Evolutionary conservation across 2,888 invertebrate genomes (phyloP).

Genomic region (Himalopsyche anomala): DNA sequence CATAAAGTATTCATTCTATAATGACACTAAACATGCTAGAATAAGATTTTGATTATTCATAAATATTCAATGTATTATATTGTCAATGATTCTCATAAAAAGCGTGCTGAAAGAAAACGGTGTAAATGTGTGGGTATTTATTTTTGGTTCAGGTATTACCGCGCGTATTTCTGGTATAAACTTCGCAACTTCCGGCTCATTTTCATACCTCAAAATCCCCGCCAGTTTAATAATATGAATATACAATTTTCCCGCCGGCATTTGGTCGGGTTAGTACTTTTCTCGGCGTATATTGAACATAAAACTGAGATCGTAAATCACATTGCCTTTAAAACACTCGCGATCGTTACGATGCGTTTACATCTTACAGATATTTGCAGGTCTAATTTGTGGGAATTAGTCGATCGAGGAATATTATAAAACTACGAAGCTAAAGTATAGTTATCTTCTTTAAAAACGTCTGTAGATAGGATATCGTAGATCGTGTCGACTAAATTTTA

Average conservation of each 20-base stretch:
- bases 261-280: constrained; percentile 48
- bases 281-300: constrained; percentile 57
- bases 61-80: too few relatives aligned
- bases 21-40: too few relatives aligned
- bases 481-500: too few relatives aligned
- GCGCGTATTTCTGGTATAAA: constrained; percentile 6
- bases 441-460: too few relatives aligned
- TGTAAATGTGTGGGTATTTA: not conserved
- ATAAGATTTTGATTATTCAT: too few relatives aligned
- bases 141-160: not conserved
- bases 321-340: constrained; percentile 47
- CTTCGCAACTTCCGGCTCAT: constrained; percentile 26
- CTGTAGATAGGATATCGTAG: too few relatives aligned
- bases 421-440: not conserved
- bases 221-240: constrained; percentile 52
- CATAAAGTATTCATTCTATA: too few relatives aligned
- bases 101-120: too few relatives aligned
- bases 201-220: constrained; percentile 39
- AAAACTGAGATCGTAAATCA: constrained; percentile 59
- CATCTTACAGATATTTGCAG: not conserved
- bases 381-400: not conserved
- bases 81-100: too few relatives aligned
- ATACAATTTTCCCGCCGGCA: constrained; percentile 52
- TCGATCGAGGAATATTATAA: not conserved
- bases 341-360: constrained; percentile 41